Base-by-base conservation (phyloP, 92 coral and sea anemone genomes). In the Epizoanthus ramosus region DNA sequence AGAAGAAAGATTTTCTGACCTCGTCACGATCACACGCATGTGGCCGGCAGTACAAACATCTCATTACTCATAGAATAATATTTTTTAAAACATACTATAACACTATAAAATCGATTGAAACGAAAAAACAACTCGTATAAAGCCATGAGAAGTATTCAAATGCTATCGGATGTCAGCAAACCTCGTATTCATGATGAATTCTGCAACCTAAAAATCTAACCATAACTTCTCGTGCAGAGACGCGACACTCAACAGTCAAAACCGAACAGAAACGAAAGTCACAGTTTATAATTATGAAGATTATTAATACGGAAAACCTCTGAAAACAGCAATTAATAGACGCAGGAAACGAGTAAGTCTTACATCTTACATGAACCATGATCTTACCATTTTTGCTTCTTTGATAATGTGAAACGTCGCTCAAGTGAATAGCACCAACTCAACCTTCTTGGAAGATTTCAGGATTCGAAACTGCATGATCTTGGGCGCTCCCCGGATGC, bases 401-500 rank as follows among this genome's bases (percentile, higher is more conserved):
- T 16, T 68, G 21, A 59, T 77, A 59, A 39, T 37, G 45, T 19
- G 57, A 61, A 60, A 75, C n/a, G 31, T 74, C 59, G 8, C 81
- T 59, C 43, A 21, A 19, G 39, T 77, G 33, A 15, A 13, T 39
- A 56, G 6, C 43, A 3, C n/a, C 59, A 60, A 77, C 22, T 25
- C 25, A 56, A 35, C 82, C 82, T 50, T 41, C 82, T 77, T 60
- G 71, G 70, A 77, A 77, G n/a, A n/a, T n/a, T 77, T 59, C 54
- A 77, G 61, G 82, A 77, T 77, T 77, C 82, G 82, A 77, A 77
- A 77, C 82, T 77, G 71, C 82, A 77, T n/a, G n/a, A n/a, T n/a
- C n/a, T n/a, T n/a, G n/a, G n/a, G n/a, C 31, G 31, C 31, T 28
- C 31, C 31, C 31, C 31, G 31, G 31, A 28, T 28, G 31, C 31